Evolutionary conservation across 2,797 vertebrate genomes (phyloP).

Genomic region (Acomys russatus): DNA sequence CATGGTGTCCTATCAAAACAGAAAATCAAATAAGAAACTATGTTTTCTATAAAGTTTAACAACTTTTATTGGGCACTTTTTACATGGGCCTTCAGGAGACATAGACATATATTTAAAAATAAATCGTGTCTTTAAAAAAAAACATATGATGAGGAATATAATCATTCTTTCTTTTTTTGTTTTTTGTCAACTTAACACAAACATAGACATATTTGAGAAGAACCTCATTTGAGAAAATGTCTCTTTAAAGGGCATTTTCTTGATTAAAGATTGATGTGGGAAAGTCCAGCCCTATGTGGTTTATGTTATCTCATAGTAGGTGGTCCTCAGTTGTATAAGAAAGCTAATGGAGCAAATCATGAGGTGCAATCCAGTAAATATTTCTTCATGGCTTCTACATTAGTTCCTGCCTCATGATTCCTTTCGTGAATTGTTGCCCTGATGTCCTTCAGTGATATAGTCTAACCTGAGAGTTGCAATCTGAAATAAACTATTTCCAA

Average conservation of each 20-base stretch:
- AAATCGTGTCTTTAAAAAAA: slow-evolving; percentile 12
- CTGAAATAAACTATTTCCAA: background rate
- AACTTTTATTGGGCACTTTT: slow-evolving; percentile 37
- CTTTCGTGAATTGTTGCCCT: background rate
- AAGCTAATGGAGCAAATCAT: background rate
- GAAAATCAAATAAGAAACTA: background rate
- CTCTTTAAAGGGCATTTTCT: background rate
- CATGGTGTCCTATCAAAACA: background rate
- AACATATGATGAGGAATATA: slow-evolving; percentile 8
- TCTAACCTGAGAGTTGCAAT: background rate
- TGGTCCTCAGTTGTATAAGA: background rate
- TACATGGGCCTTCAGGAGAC: background rate
- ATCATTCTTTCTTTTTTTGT: background rate
- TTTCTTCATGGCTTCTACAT: background rate
- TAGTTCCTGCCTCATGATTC: background rate
- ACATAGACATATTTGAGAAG: background rate
- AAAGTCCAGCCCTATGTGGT: background rate
- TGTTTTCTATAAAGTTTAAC: slow-evolving; percentile 65
- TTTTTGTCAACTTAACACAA: background rate
- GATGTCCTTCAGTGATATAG: background rate
- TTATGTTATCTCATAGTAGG: background rate
- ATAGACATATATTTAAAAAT: slow-evolving; percentile 42
- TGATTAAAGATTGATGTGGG: background rate
- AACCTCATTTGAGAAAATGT: background rate
- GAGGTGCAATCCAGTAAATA: background rate